Base-by-base conservation (phyloP, 2,888 invertebrate genomes). In the Agapostemon virescens region DNA sequence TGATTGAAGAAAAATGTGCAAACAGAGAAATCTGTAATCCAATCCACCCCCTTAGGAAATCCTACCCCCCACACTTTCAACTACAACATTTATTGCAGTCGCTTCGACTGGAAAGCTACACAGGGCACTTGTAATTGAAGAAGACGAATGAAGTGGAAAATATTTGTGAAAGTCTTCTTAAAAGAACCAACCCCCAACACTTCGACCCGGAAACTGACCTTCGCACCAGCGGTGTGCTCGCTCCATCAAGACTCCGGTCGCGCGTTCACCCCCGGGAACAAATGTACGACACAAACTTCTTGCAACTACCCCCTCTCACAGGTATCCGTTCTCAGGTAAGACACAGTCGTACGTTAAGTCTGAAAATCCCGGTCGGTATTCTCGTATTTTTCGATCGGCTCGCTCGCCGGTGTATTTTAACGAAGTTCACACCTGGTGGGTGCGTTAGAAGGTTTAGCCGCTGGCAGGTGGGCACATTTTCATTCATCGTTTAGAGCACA, bases 401-500 rank as follows among this genome's bases (percentile, higher is more conserved):
- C 6, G 6, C 15, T 23, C 26, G 55, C 49, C 49, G 55, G 15
- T 26, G 26, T 15, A 0, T 55, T 26, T 26, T 23, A 6, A 15
- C 55, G 15, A 5, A 15, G 33, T 66, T 20, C 3, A 17, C 13
- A 38, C 38, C 3, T 5, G 36, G 42, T 1, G 3, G 3, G 9
- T 26, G 55, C 1, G 30, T 5, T 5, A 11, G 0, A 17, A 49
- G 7, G 20, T 17, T 33, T 61, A 26, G 17, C 52, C 76, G 63
- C 74, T 20, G 61, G n/a, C 6, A 33, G 30, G 36, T n/a, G 38
- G 58, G 23, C 74, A 69, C 79, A 77, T 81, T 87, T 88, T 87
- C 88, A 87, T 88, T 87, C 87, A 87, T 88, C 73, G 64, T 88
- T 80, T 74, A 69, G 33, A 17, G 38, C 17, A 61, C 68, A 72